Percentiles rank a stretch among this genome's conserved stretches.
Evolutionary conservation across 1,140 invertebrate genomes (phyloP).

Genomic region (Lethrus apterus): DNA sequence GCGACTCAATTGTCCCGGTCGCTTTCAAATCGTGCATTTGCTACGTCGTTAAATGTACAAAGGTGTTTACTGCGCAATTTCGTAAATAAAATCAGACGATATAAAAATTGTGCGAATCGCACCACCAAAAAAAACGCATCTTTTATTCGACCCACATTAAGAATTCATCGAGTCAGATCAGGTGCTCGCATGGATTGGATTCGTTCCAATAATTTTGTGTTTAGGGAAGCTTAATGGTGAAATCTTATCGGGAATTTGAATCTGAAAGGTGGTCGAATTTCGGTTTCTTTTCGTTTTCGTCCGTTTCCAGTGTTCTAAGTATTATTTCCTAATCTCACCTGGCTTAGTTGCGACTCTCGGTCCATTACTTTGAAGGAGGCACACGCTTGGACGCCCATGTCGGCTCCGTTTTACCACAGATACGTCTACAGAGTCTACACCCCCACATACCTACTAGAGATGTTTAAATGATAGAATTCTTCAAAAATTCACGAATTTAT

Average conservation of each 20-base stretch:
- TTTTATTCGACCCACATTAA: no score
- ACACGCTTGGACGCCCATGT: conserved; percentile 18
- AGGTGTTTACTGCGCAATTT: conserved; percentile 7
- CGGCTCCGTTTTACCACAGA: conserved; percentile 7
- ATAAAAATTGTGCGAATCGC: no score
- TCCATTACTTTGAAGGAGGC: conserved; percentile 15
- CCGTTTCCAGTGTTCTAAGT: conserved; percentile 8
- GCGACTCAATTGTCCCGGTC: conserved; percentile 15
- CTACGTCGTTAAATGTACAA: conserved; percentile 9
- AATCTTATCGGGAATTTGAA: conserved; percentile 8
- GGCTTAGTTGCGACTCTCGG: conserved; percentile 5
- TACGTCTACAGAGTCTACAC: conserved; percentile 3
- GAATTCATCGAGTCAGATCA: no score
- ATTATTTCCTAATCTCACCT: conserved; percentile 10
- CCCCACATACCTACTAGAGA: no score
- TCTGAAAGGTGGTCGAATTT: conserved; percentile 2
- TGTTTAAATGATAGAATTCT: no score
- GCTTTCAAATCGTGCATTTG: conserved; percentile 15
- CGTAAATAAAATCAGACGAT: neutral
- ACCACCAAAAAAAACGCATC: no score
- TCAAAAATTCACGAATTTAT: no score
- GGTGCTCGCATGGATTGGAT: no score
- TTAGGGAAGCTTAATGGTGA: no score
- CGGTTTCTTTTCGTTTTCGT: no score
- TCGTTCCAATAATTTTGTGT: no score